Evolutionary conservation across 2,113 vertebrate species (phyloP).

Genomic region (Poeciliopsis turrubarensis): DNA sequence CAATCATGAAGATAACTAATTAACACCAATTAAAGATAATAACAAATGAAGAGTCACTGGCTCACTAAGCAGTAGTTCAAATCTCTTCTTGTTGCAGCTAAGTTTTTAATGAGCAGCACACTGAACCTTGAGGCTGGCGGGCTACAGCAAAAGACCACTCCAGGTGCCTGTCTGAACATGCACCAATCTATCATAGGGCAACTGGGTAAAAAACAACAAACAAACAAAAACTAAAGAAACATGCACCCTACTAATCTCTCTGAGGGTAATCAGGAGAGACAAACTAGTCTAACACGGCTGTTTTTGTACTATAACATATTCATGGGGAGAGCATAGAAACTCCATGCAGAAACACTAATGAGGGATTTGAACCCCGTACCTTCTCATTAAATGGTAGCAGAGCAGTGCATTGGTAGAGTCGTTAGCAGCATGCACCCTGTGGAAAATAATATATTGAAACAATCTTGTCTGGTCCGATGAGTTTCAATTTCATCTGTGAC

Average conservation of each 20-base stretch:
- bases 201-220: too few relatives aligned
- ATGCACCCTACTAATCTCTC: too few relatives aligned
- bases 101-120: too few relatives aligned
- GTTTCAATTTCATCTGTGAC: neutral
- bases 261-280: neutral
- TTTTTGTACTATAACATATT: neutral
- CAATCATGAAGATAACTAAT: neutral
- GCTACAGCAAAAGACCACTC: too few relatives aligned
- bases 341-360: neutral
- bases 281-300: neutral
- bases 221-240: neutral
- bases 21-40: neutral
- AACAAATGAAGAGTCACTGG: neutral
- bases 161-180: too few relatives aligned
- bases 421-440: too few relatives aligned
- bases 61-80: neutral
- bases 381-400: too few relatives aligned
- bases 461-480: neutral
- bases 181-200: too few relatives aligned
- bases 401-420: too few relatives aligned
- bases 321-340: neutral
- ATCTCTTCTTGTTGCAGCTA: neutral
- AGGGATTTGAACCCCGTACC: too few relatives aligned
- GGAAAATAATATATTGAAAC: too few relatives aligned
- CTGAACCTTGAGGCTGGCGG: too few relatives aligned